Conservation (phyloP, 2,888 invertebrate species). For the Trimorus sp. region DNA sequence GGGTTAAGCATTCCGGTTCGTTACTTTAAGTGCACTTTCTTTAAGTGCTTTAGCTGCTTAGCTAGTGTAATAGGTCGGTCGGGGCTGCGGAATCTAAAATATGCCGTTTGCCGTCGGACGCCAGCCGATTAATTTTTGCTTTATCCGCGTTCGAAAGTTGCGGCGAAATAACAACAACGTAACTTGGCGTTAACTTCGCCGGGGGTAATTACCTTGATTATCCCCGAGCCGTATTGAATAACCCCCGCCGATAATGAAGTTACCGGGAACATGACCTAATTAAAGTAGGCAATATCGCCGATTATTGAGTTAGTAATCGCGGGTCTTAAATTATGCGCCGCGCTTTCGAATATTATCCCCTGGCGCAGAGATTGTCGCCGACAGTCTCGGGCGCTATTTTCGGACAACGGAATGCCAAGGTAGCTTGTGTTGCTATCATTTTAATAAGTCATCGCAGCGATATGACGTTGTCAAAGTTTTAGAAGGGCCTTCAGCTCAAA, state of each 20-base stretch:
- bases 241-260: slow-evolving; percentile 50
- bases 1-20: slow-evolving; percentile 31
- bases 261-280: slow-evolving; percentile 57
- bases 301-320: slow-evolving; percentile 50
- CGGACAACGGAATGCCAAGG: too few species aligned
- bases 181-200: slow-evolving; percentile 33
- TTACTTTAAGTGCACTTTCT: slow-evolving; percentile 50
- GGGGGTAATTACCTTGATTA: slow-evolving; percentile 56
- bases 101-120: slow-evolving; percentile 19
- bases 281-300: slow-evolving; percentile 59
- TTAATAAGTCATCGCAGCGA: too few species aligned
- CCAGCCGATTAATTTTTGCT: slow-evolving; percentile 12
- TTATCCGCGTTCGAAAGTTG: slow-evolving; percentile 5
- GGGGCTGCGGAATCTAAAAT: slow-evolving; percentile 10
- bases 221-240: slow-evolving; percentile 52
- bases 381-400: slow-evolving; percentile 16
- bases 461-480: too few species aligned
- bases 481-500: too few species aligned
- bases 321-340: slow-evolving; percentile 45
- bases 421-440: too few species aligned
- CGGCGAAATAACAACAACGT: slow-evolving; percentile 32
- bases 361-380: slow-evolving; percentile 7
- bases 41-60: slow-evolving; percentile 46
- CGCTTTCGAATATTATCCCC: slow-evolving; percentile 27
- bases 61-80: slow-evolving; percentile 34